Percentiles rank a stretch among this genome's conserved stretches.
Conservation (phyloP, 2,113 vertebrate genomes). For the Hirundichthys speculiger region DNA sequence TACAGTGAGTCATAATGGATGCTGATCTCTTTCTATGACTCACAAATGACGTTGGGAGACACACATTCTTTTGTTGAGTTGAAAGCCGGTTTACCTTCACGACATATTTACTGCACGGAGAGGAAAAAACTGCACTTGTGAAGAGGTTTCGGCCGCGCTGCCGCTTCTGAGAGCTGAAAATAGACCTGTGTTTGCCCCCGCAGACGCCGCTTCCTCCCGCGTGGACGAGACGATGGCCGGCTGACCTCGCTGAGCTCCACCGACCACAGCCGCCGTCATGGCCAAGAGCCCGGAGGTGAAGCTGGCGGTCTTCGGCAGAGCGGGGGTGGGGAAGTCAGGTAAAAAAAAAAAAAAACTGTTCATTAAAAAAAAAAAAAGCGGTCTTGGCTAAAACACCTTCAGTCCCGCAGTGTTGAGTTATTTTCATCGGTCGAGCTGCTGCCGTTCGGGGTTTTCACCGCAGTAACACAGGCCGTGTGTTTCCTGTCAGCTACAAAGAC, state of each 20-base stretch:
- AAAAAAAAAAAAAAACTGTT: slow-evolving; percentile 12
- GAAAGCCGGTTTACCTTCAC: too few relatives aligned
- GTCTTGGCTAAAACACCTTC: slow-evolving; percentile 27
- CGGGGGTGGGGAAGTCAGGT: slow-evolving; percentile 98
- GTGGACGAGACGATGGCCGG: slow-evolving; percentile 52
- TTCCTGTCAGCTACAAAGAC: slow-evolving; percentile 34
- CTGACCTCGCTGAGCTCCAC: slow-evolving; percentile 56
- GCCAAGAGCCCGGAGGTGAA: slow-evolving; percentile 97
- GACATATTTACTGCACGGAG: too few relatives aligned
- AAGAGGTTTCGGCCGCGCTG: too few relatives aligned
- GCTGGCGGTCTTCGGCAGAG: slow-evolving; percentile 92
- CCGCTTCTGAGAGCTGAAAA: background rate
- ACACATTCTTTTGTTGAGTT: too few relatives aligned
- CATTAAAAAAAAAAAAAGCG: too few relatives aligned
- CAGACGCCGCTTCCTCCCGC: slow-evolving; percentile 47
- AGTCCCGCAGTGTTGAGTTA: slow-evolving; percentile 37
- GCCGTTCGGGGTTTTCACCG: slow-evolving; percentile 24
- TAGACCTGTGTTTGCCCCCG: background rate
- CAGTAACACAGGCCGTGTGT: slow-evolving; percentile 45
- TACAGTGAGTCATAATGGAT: too few relatives aligned
- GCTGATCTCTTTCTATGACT: too few relatives aligned
- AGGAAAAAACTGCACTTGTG: too few relatives aligned
- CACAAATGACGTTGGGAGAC: too few relatives aligned
- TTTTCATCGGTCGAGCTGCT: too few relatives aligned
- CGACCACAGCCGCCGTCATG: slow-evolving; percentile 78